These are phyloP conservation scores for Brachyopa scutellaris DNA, from an alignment of 2,888 invertebrate genomes.

Conservation along the genomic window DNA sequence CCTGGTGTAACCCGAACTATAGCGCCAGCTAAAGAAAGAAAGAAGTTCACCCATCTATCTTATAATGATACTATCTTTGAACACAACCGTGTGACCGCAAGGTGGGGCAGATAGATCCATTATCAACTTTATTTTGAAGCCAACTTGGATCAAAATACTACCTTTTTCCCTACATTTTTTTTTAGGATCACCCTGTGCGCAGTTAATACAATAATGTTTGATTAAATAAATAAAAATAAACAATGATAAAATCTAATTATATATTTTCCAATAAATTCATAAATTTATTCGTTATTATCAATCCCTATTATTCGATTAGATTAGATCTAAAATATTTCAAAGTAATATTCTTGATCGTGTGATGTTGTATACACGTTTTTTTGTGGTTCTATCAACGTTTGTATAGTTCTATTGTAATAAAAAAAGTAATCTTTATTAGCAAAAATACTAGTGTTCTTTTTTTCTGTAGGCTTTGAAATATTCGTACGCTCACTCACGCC, in stretches of 20 bases:
- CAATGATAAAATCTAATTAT: slow-evolving; percentile 31
- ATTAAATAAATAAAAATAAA: slow-evolving; percentile 29
- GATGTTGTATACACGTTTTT: too few species aligned
- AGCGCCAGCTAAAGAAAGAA: too few species aligned
- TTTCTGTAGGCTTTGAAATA: slow-evolving; percentile 8
- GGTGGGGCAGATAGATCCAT: too few species aligned
- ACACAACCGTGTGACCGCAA: too few species aligned
- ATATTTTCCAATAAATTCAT: slow-evolving; percentile 37
- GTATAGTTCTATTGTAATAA: slow-evolving; percentile 46
- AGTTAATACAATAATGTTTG: neutral
- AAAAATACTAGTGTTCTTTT: slow-evolving; percentile 6
- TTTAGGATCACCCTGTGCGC: neutral
- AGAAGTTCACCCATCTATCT: too few species aligned
- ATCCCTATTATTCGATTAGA: slow-evolving; percentile 30
- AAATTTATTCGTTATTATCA: slow-evolving; percentile 32
- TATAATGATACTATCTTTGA: too few species aligned
- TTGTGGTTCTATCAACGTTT: slow-evolving; percentile 8
- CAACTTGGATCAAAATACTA: too few species aligned
- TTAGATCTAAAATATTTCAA: slow-evolving; percentile 17
- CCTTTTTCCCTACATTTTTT: too few species aligned
- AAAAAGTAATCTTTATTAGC: slow-evolving; percentile 48
- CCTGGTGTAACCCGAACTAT: too few species aligned
- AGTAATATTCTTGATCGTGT: neutral
- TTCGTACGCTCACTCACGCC: neutral
- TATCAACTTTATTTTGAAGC: too few species aligned